Evolutionary conservation across 2,888 invertebrate species (phyloP), one percentile per base, ranked within the genome.

Genomic region (Meiosimyza decipiens): DNA sequence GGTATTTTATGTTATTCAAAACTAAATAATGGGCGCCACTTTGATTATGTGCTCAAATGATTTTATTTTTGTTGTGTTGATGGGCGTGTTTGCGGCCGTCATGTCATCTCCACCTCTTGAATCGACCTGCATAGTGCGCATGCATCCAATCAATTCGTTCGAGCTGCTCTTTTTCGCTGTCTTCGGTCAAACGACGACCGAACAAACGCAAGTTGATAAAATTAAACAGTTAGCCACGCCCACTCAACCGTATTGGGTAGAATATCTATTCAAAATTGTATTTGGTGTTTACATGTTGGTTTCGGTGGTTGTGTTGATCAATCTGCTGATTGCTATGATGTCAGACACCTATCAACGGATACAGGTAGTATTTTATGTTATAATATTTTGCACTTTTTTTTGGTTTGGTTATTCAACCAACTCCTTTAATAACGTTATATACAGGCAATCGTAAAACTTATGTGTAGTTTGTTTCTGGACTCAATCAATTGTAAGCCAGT

Each of bases 271-370:
- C 91, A 95, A 95, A 91, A 90, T 94, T 85, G 92, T 94, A 80
- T 95, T 94, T 88, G 95, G 95, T 82, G 93, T 97, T 86, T 99
- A 99, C 91, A 95, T 99, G 96, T 91, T 99, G 93, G 98, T 99
- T 83, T 98, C 98, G 78, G 95, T 99, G 84, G 96, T 99, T 87
- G 99, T 99, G 82, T 92, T 99, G 82, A 99, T 99, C 89, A 99
- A 99, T 90, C 92, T 99, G 80, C 94, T 99, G 87, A 99, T 99
- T 91, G 99, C 99, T 90, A 99, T 99, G 99, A 99, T 99, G 98
- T 98, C 98, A 86, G 99, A 99, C 91, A 99, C 99, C 75, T 99
- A 99, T 88, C 99, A 99, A 88, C 91, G 97, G 87, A 99, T 99
- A 86, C 97, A 99, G 92, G 97, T 94, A 92, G 91, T 88, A 85